Percentiles rank a stretch among this genome's conserved stretches.
These are phyloP conservation scores for Gymnothorax reevesii DNA, from an alignment of 2,797 vertebrate genomes.

Conservation along the genomic window DNA sequence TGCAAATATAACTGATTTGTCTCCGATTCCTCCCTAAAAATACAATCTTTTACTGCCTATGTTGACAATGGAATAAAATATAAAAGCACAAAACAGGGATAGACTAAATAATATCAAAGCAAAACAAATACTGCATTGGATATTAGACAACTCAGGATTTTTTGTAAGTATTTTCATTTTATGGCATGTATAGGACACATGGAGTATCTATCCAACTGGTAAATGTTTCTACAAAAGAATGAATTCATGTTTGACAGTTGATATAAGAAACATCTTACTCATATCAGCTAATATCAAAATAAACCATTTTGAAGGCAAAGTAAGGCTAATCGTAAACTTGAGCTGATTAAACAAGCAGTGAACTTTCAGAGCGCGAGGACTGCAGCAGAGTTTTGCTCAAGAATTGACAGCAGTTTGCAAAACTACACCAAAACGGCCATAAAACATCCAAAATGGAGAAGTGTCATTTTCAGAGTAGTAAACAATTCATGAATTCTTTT, in stretches of 20 bases:
- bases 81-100: not conserved
- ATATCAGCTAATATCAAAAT: not conserved
- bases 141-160: not conserved
- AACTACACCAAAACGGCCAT: not conserved
- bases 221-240: not conserved
- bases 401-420: not conserved
- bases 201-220: not conserved
- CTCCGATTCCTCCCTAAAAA: not conserved
- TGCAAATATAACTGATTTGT: not conserved
- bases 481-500: no score
- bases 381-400: not conserved
- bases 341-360: not conserved
- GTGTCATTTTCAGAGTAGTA: no score
- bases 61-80: not conserved
- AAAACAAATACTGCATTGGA: not conserved
- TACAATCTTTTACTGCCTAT: not conserved
- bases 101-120: slow-evolving; percentile 13
- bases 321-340: not conserved
- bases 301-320: not conserved
- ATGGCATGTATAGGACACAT: not conserved
- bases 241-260: not conserved
- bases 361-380: not conserved
- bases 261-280: not conserved
- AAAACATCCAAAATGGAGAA: not conserved
- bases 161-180: no score